These are phyloP conservation scores for Tympanoctomys barrerae DNA, from an alignment of 2,797 vertebrate species.

Conservation along the genomic window DNA sequence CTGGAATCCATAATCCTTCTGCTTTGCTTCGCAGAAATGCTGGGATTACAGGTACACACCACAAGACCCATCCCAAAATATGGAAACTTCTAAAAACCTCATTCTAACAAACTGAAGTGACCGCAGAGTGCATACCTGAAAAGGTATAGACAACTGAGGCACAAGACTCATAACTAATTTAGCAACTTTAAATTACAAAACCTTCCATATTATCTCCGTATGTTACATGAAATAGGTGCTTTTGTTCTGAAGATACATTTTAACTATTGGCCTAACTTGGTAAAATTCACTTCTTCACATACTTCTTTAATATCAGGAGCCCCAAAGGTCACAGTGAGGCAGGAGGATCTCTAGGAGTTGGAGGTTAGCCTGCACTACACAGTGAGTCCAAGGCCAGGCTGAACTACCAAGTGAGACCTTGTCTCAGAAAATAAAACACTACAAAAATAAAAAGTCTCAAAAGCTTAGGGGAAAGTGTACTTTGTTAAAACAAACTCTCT, in stretches of 20 bases:
- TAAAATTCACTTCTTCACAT: conserved; percentile 35
- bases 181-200: neutral
- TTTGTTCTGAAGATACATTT: conserved; percentile 48
- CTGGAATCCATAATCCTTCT: neutral
- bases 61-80: neutral
- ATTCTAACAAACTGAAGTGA: neutral
- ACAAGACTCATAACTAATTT: neutral
- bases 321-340: neutral
- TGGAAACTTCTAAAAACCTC: neutral
- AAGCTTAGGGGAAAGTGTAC: neutral
- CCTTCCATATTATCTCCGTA: neutral
- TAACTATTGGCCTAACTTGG: conserved; percentile 27
- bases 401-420: neutral
- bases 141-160: neutral
- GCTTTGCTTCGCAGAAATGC: neutral
- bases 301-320: neutral
- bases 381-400: neutral
- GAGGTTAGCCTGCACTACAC: neutral
- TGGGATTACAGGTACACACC: neutral
- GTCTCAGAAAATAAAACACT: neutral
- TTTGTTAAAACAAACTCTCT: conserved; percentile 33
- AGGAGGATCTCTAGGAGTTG: neutral
- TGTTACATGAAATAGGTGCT: neutral
- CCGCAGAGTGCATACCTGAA: neutral
- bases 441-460: neutral